Conservation (phyloP, 2,888 invertebrate genomes). For the Cordylochernes scorpioides region DNA sequence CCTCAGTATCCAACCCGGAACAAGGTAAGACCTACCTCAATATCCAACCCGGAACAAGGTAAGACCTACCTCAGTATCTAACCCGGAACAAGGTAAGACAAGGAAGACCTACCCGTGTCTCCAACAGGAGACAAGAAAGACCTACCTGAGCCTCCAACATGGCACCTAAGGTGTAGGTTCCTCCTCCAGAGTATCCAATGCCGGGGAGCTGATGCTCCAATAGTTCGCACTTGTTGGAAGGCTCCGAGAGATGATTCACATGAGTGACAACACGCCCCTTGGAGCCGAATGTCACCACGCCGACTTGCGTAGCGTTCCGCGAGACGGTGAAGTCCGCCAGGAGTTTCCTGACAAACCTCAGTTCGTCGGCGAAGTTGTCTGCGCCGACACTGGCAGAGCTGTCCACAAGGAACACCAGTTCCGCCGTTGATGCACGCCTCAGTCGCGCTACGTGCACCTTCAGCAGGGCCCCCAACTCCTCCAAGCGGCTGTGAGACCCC, state of each 20-base stretch:
- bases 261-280: slow-evolving; percentile 29
- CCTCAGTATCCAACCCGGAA: no score
- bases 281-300: slow-evolving; percentile 37
- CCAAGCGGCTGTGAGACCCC: no score
- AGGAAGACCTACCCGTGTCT: no score
- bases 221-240: slow-evolving; percentile 34
- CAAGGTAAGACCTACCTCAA: no score
- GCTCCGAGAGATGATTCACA: slow-evolving; percentile 33
- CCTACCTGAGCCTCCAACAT: slow-evolving; percentile 33
- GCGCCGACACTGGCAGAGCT: slow-evolving; percentile 36
- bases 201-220: slow-evolving; percentile 32
- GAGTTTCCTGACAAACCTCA: slow-evolving; percentile 36
- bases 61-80: no score
- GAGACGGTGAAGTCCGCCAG: slow-evolving; percentile 37
- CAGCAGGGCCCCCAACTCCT: slow-evolving; percentile 29
- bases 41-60: no score
- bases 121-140: no score
- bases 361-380: slow-evolving; percentile 34
- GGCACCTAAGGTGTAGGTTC: slow-evolving; percentile 40
- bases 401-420: slow-evolving; percentile 38
- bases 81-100: no score
- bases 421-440: slow-evolving; percentile 23
- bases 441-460: slow-evolving; percentile 30
- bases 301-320: slow-evolving; percentile 33
- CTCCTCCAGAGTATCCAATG: slow-evolving; percentile 36